Conservation (phyloP, 2,888 invertebrate species). For the Luperina nickerlii region DNA sequence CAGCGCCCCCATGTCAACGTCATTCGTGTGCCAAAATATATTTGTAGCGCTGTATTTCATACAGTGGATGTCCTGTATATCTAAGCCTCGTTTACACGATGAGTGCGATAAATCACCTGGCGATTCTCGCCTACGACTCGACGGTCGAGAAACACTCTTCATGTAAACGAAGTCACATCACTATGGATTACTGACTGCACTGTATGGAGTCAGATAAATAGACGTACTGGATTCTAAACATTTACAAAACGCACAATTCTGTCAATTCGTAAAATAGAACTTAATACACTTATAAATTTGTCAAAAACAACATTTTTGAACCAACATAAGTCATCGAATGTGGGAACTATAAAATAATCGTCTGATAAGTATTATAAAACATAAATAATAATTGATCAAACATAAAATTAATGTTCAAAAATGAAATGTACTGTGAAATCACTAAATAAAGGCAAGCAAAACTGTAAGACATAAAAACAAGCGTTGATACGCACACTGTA, state of each 20-base stretch:
- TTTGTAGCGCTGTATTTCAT: neutral
- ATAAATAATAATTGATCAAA: neutral
- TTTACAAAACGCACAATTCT: neutral
- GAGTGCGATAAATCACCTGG: neutral
- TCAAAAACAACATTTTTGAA: neutral
- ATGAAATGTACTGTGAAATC: constrained; percentile 55
- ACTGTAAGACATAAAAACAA: constrained; percentile 54
- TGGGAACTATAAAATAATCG: neutral
- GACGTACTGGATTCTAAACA: constrained; percentile 11
- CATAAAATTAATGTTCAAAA: constrained; percentile 29
- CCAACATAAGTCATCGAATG: neutral
- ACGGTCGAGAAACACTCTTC: neutral
- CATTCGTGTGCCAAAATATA: neutral
- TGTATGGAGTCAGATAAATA: neutral
- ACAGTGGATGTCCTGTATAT: constrained; percentile 6
- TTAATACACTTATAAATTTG: constrained; percentile 7
- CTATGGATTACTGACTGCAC: neutral
- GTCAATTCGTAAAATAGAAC: neutral
- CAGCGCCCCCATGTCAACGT: neutral
- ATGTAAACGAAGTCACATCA: neutral
- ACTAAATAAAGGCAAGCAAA: constrained; percentile 68
- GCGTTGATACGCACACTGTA: constrained; percentile 54
- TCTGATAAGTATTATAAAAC: neutral
- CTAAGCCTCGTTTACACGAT: neutral
- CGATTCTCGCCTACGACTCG: neutral